Evolutionary conservation across 92 coral and sea anemone species (phyloP), one percentile per base, ranked within the genome.

Genomic region (Muricea muricata): DNA sequence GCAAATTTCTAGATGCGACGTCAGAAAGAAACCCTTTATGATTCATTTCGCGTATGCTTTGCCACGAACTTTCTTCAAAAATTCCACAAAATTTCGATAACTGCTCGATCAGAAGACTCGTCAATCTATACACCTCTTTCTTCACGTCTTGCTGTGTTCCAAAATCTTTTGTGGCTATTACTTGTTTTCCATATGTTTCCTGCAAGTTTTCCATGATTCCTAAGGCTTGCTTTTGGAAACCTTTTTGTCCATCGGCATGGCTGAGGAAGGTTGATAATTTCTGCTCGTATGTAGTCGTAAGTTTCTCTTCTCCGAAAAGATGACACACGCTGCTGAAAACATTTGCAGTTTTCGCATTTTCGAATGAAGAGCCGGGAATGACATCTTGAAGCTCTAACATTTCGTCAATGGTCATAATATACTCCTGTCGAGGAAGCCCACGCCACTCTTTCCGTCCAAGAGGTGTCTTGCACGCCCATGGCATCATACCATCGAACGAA

Each of bases 401-500:
- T 50, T 76, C 81, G 31, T 76, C 81, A 76, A 76, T 25, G 20
- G 81, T 76, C 81, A 76, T 47, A 30, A 76, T 76, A 24, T 42
- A 76, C 68, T 76, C 81, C 32, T 42, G 81, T 28, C 40, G 81
- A 42, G 67, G 81, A 21, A 21, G 66, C 0, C 67, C 81, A 1
- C 66, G 81, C 81, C 81, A 76, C 55, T 47, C 66, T 31, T 76
- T 76, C 32, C 81, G 52, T 55, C 81, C 81, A 34, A 76, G 81
- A 34, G 81, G 81, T 52, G 67, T 76, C 67, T 76, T 76, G 67
- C 68, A 76, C 24, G 81, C 81, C 81, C 81, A 76, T 30, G 81
- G 81, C 81, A 74, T 74, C 80, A 74, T 74, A 46, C 80, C 80
- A 23, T 73, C 79, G 52, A 73, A 73, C 12, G 79, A 73, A 73